These are phyloP conservation scores for Sakesphorus luctuosus DNA, from an alignment of 2,113 vertebrate species.

Conservation along the genomic window DNA sequence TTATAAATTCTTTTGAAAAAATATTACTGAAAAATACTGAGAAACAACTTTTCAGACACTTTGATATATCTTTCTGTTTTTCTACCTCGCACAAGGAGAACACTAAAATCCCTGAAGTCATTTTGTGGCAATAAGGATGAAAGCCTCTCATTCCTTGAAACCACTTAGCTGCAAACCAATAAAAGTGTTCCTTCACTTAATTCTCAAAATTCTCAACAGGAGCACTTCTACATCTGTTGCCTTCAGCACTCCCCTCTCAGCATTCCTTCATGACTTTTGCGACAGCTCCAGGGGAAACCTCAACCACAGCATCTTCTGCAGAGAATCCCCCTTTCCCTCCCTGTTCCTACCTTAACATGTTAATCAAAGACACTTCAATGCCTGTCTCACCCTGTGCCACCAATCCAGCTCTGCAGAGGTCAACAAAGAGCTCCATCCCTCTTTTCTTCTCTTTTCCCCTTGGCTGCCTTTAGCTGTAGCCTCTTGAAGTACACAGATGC, in stretches of 20 bases:
- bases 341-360: neutral
- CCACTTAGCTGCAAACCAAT: neutral
- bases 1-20: neutral
- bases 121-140: neutral
- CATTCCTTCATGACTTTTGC: neutral
- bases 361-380: neutral
- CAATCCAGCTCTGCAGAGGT: neutral
- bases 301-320: neutral
- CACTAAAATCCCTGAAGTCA: neutral
- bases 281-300: neutral
- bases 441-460: neutral
- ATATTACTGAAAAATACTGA: neutral
- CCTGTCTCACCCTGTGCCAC: neutral
- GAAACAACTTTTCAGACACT: neutral
- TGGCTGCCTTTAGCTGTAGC: neutral
- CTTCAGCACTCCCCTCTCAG: neutral
- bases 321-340: rapidly evolving
- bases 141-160: neutral
- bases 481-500: neutral
- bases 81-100: neutral
- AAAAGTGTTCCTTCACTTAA: neutral
- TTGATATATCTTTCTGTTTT: neutral
- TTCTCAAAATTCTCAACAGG: neutral
- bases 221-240: neutral
- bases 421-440: rapidly evolving